phyloP scores from a whole-genome alignment of 1,140 invertebrate genomes.

The Lepidurus apus region DNA sequence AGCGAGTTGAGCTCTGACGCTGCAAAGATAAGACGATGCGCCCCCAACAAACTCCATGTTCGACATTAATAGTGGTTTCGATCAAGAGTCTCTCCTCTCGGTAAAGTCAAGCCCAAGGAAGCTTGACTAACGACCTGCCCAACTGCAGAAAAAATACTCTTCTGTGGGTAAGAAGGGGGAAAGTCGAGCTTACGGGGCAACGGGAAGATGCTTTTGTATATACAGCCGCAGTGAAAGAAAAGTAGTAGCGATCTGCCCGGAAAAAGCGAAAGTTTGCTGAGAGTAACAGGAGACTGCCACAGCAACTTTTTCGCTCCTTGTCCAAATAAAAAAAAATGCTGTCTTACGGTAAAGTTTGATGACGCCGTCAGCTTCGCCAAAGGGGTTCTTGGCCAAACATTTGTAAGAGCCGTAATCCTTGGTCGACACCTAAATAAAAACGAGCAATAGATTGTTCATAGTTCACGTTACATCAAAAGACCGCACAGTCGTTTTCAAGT shows the following conservation, averaged over 20 bases:
- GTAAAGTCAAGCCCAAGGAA: constrained; percentile 8
- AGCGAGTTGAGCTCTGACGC: background rate
- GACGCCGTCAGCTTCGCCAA: constrained; percentile 16
- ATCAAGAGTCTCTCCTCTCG: constrained; percentile 6
- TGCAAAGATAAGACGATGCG: background rate
- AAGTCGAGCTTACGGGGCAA: background rate
- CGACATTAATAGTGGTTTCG: constrained; percentile 16
- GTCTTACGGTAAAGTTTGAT: constrained; percentile 19
- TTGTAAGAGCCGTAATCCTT: constrained; percentile 14
- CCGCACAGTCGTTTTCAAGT: background rate
- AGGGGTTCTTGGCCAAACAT: constrained; percentile 16
- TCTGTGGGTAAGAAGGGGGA: background rate
- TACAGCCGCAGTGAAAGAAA: background rate
- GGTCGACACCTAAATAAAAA: constrained; percentile 3
- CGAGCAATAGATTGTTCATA: background rate
- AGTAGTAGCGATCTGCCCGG: no score
- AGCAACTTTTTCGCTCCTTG: no score
- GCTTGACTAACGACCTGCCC: constrained; percentile 13
- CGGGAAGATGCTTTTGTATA: background rate
- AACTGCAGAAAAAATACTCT: background rate
- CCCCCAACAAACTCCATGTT: background rate
- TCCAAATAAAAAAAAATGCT: background rate
- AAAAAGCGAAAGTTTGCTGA: no score
- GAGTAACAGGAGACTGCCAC: no score
- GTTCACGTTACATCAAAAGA: background rate